Percentiles rank a stretch among this genome's conserved stretches.
Conservation (phyloP, 2,797 vertebrate genomes). For the Sebastes vulpes region DNA sequence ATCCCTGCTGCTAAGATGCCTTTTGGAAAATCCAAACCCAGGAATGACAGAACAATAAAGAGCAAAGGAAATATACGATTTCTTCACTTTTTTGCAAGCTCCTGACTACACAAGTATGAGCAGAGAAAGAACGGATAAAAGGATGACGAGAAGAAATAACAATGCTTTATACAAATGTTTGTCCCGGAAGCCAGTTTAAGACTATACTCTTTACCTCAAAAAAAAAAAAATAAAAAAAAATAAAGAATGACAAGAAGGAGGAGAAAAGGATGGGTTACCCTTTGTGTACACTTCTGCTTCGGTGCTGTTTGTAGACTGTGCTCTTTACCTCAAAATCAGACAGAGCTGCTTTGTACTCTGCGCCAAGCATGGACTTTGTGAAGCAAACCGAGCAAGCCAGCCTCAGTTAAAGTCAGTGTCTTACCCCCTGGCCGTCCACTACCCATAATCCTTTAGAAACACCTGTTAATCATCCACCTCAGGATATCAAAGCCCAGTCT, state of each 20-base stretch:
- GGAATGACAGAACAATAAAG: constrained; percentile 58
- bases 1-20: constrained; percentile 76
- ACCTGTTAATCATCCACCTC: constrained; percentile 68
- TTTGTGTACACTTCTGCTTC: constrained; percentile 66
- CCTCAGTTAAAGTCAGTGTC: constrained; percentile 72
- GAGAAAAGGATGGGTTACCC: constrained; percentile 35
- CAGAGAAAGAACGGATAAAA: constrained; percentile 39
- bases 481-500: constrained; percentile 61
- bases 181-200: constrained; percentile 60
- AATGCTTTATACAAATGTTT: constrained; percentile 58
- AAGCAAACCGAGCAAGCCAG: constrained; percentile 55
- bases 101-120: constrained; percentile 80
- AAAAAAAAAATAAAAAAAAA: constrained; percentile 23
- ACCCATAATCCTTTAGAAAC: constrained; percentile 48
- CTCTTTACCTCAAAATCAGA: constrained; percentile 82
- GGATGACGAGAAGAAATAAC: constrained; percentile 37
- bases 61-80: constrained; percentile 84
- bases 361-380: constrained; percentile 59
- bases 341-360: constrained; percentile 73
- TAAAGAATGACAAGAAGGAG: constrained; percentile 27
- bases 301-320: constrained; percentile 67
- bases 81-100: constrained; percentile 80
- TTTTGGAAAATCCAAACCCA: constrained; percentile 62
- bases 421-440: constrained; percentile 56
- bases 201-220: constrained; percentile 78